These are phyloP conservation scores for Diadromus collaris DNA, from an alignment of 2,888 invertebrate species.

Conservation along the genomic window DNA sequence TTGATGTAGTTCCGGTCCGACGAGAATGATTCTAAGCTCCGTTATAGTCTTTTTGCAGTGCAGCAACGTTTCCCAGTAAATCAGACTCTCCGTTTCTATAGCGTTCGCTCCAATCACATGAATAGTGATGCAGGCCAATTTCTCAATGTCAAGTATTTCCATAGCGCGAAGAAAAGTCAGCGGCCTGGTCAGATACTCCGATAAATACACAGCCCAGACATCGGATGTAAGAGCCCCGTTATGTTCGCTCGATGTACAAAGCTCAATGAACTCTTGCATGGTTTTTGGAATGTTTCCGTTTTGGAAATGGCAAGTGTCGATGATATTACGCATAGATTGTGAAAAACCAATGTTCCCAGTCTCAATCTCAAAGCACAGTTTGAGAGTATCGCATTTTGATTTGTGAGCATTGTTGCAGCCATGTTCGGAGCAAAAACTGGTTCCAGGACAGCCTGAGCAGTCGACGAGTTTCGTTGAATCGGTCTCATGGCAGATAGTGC, in stretches of 20 bases:
- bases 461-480: slow-evolving; percentile 64
- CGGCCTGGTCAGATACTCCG: slow-evolving; percentile 73
- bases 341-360: slow-evolving; percentile 59
- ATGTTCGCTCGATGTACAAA: slow-evolving; percentile 38
- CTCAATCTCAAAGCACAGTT: slow-evolving; percentile 70
- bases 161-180: slow-evolving; percentile 71
- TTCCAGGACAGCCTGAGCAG: slow-evolving; percentile 70
- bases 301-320: slow-evolving; percentile 60
- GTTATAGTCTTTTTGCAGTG: slow-evolving; percentile 73
- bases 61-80: slow-evolving; percentile 75
- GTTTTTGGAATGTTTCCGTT: slow-evolving; percentile 65
- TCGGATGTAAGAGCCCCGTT: neutral
- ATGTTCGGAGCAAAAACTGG: slow-evolving; percentile 71
- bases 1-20: slow-evolving; percentile 74
- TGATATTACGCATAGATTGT: slow-evolving; percentile 63
- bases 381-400: slow-evolving; percentile 62
- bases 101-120: slow-evolving; percentile 76
- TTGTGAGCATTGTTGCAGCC: slow-evolving; percentile 58
- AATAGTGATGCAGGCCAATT: slow-evolving; percentile 63
- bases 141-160: slow-evolving; percentile 62
- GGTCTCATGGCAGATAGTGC: slow-evolving; percentile 69
- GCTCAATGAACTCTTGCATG: slow-evolving; percentile 67
- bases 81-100: slow-evolving; percentile 70
- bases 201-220: slow-evolving; percentile 24
- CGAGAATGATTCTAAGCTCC: slow-evolving; percentile 68